Percentiles rank a stretch among this genome's conserved stretches.
Conservation (phyloP, 2,113 vertebrate species). For the Clarias macrocephalus region DNA sequence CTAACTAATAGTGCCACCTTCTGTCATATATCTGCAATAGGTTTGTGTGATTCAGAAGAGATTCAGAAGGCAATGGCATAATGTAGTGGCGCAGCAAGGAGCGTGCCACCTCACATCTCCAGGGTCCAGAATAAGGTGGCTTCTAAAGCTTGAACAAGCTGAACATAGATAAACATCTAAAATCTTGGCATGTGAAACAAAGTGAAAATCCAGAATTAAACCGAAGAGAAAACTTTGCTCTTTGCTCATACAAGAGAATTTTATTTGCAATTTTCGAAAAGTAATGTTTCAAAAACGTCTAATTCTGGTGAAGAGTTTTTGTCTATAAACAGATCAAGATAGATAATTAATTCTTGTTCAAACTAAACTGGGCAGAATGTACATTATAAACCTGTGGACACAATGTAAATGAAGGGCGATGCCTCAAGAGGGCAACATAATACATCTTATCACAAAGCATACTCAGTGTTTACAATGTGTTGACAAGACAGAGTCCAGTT, state of each 20-base stretch:
- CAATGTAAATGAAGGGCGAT: neutral
- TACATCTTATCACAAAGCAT: neutral
- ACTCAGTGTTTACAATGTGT: neutral
- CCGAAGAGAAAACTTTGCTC: neutral
- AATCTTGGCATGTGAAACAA: neutral
- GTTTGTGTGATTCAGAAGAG: neutral
- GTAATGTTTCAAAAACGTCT: neutral
- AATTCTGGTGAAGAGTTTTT: neutral
- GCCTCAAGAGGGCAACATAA: conserved; percentile 39
- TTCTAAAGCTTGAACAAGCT: neutral
- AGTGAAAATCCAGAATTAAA: neutral
- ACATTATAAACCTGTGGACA: neutral
- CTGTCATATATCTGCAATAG: conserved; percentile 10
- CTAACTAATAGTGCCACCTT: conserved; percentile 9
- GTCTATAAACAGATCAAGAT: neutral
- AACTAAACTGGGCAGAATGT: neutral
- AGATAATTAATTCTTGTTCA: neutral
- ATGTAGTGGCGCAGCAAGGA: neutral
- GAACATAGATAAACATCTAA: no score
- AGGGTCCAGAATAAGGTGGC: neutral
- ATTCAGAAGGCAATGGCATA: neutral
- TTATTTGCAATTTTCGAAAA: neutral
- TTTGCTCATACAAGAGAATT: neutral
- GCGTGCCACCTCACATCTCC: neutral
- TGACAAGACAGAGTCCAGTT: neutral